Base-by-base conservation (phyloP, 2,888 invertebrate genomes). In the Hemistola chrysoprasaria region DNA sequence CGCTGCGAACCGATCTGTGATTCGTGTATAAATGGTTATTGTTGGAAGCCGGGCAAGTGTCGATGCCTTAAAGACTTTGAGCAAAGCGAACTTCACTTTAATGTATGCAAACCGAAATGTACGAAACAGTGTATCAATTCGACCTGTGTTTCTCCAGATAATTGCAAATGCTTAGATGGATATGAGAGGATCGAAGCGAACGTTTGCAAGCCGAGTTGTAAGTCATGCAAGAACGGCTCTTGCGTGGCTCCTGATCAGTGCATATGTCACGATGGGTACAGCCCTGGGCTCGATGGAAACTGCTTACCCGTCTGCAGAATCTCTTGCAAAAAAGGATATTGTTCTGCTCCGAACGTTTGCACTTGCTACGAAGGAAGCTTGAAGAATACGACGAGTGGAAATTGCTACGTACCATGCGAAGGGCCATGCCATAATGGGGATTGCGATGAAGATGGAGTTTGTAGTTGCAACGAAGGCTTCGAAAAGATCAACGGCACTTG, bases 41-140 rank as follows among this genome's bases (percentile, higher is more conserved):
- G 90, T 42, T 55, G 60, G 1, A 68, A 65, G 0, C 87, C 89
- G 0, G 63, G 83, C 0, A 59, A 51, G 3, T 71, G 74, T 29
- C 40, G 44, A 11, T 36, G 36, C 11, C 4, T 5, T 7, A 7
- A 23, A 11, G 16, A 9, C 1, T 36, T 8, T 23, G 6, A 28
- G 11, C 7, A 11, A n/a, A 23, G 28, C n/a, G 20, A 11, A 8
- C 3, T 11, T 1, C 22, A 4, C 16, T 16, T 4, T 3, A 16
- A 4, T 10, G 9, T 26, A 6, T 43, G 43, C 11, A 8, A 10
- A 3, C 34, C 38, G 1, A 8, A 1, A 5, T 43, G 43, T 20
- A 3, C 16, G 2, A 20, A 43, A 0, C 23, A 22, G 0, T 43
- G 43, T 3, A 34, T 30, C 0, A n/a, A 43, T 22, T 38, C 38